Evolutionary conservation across 1,140 invertebrate genomes (phyloP).

Genomic region (Bradysia coprophila): DNA sequence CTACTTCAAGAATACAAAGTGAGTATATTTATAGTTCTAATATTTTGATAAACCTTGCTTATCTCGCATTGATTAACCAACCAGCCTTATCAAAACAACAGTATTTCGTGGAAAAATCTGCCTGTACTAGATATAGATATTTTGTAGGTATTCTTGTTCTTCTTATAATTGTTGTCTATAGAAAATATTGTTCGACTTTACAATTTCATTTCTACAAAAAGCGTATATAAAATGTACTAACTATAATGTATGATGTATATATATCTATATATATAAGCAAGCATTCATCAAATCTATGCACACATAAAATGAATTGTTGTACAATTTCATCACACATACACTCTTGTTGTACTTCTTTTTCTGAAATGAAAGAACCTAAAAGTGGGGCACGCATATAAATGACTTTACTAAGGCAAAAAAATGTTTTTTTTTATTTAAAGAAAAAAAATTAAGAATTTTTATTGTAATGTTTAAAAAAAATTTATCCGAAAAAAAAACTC

Average conservation of each 20-base stretch:
- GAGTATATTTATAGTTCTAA: slow-evolving; percentile 3
- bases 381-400: not conserved
- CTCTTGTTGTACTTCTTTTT: not conserved
- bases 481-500: too few species aligned
- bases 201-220: too few species aligned
- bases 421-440: not conserved
- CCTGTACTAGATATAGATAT: not conserved
- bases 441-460: not conserved
- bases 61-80: not conserved
- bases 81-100: not conserved
- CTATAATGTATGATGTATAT: too few species aligned
- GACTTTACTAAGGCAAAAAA: not conserved
- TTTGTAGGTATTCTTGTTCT: not conserved
- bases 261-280: too few species aligned
- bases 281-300: too few species aligned
- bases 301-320: too few species aligned
- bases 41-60: not conserved
- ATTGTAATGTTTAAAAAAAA: too few species aligned
- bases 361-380: not conserved
- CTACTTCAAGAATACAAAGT: slow-evolving; percentile 23
- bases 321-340: not conserved
- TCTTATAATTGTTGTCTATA: not conserved
- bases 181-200: too few species aligned
- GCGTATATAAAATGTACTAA: too few species aligned
- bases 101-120: not conserved